These are phyloP conservation scores for Labia minor DNA, from an alignment of 2,888 invertebrate genomes.

Conservation along the genomic window DNA sequence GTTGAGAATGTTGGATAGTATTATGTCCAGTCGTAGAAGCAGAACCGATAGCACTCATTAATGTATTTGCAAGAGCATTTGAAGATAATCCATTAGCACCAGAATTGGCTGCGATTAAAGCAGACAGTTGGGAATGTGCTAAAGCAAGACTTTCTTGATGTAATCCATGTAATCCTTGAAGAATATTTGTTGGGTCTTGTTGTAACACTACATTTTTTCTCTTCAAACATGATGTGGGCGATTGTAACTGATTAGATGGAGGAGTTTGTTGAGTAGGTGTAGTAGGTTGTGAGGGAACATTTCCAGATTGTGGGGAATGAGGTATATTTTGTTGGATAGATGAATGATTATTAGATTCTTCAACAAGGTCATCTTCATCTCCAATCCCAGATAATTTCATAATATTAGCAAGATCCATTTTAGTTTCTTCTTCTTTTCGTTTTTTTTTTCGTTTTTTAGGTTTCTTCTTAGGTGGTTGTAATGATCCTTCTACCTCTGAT, in stretches of 20 bases:
- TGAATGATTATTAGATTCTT: conserved; percentile 31
- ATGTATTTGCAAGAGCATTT: background rate
- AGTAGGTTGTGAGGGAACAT: conserved; percentile 22
- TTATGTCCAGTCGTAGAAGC: background rate
- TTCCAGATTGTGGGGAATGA: conserved; percentile 17
- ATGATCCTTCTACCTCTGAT: conserved; percentile 14
- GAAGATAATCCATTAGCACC: conserved; percentile 3
- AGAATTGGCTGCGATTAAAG: conserved; percentile 22
- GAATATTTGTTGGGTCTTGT: background rate
- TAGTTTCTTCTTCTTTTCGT: conserved; percentile 42
- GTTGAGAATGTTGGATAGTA: background rate
- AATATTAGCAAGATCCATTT: conserved; percentile 58
- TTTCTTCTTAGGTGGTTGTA: conserved; percentile 38
- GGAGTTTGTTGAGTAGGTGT: conserved; percentile 16
- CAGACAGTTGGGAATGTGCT: conserved; percentile 23
- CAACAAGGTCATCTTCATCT: conserved; percentile 51
- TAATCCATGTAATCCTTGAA: background rate
- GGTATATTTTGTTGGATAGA: background rate
- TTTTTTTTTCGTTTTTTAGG: conserved; percentile 46
- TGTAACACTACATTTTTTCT: background rate
- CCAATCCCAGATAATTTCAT: conserved; percentile 61
- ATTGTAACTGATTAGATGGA: background rate
- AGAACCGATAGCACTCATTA: conserved; percentile 6
- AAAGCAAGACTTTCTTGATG: conserved; percentile 20
- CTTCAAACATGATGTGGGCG: background rate